Evolutionary conservation across 2,888 invertebrate genomes (phyloP), one percentile per base, ranked within the genome.

Genomic region (Orgyia antiqua): DNA sequence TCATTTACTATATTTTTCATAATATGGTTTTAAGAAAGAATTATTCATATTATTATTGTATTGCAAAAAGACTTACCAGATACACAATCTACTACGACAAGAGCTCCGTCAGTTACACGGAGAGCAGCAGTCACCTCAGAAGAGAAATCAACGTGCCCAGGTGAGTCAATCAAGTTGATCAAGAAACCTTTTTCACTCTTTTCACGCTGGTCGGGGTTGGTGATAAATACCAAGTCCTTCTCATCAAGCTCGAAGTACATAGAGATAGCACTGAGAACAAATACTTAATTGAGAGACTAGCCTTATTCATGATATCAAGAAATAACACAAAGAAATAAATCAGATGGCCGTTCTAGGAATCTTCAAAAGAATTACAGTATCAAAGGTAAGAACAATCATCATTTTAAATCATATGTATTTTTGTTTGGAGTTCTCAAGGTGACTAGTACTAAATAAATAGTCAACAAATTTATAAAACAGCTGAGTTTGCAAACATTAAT

Each of bases 71-170:
- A 79, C 89, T 71, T 79, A 97, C 97, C 98, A 60, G 99, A 99
- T 31, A 99, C 99, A 87, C 99, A 99, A 84, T 99, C 99, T 4
- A 99, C 99, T 29, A 99, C 99, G 32, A 99, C 99, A 40, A 99
- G 92, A 62, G 99, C 99, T 76, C 99, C 99, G 86, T 99, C 99
- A 68, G 99, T 99, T 28, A 99, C 99, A 89, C 99, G 97, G 50
- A 99, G 94, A 57, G 99, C 99, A 64, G 99, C 99, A 32, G 99
- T 99, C 53, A 99, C 99, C 88, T 99, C 99, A 50, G 97, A 98
- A 2, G 99, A 99, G 89, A 99, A 99, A 88, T 99, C 99, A 70
- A 99, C 99, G 94, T 99, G 99, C 51, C 99, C 99, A 55, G 99
- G 99, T 10, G 99, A 99, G 87, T 99, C 99, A 62, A 99, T 99